Base-by-base conservation (phyloP, 64 coral and sea anemone genomes). In the Acropora yongei region DNA sequence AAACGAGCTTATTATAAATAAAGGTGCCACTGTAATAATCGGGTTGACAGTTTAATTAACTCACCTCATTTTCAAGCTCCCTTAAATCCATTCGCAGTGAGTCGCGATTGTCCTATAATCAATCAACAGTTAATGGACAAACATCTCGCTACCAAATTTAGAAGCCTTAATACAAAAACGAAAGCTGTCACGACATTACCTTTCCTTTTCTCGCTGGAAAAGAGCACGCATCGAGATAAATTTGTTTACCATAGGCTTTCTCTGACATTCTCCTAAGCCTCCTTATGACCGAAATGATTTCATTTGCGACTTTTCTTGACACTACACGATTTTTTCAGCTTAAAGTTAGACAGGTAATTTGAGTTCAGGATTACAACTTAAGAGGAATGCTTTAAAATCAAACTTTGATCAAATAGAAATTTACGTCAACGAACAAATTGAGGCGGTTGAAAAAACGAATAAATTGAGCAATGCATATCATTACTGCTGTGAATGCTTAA, bases 1-100 rank as follows among this genome's bases (percentile, higher is more conserved):
- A 19, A 17, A 71, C 14, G 5, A 18, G 8, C 3, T 71, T 49
- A 68, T 0, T 20, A 6, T 9, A 71, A 48, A 72, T 57, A 69
- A 68, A 71, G 8, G 16, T 3, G 44, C 6, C 41, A 41, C 41
- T 9, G 41, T 68, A 41, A 47, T 2, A 5, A 13, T 3, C 82
- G 17, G 6, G 47, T 85, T 49, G 17, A 17, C 18, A 5, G 41
- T 58, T 85, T 48, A 78, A 14, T 13, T 48, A 18, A 1, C 75
- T 12, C 75, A 97, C 95, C 89, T 94, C 95, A 66, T 93, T 80
- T 84, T 97, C 95, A 42, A 97, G 84, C 39, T 94, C 86, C 51
- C 82, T 85, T 66, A 97, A 84, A 58, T 97, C 95, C 88, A 84
- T 88, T 13, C 92, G 83, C 44, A 97, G 90, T 6, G 88, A 91